Evolutionary conservation across 2,113 vertebrate species (phyloP), one percentile per base, ranked within the genome.

Genomic region (Eudorcas thomsonii): DNA sequence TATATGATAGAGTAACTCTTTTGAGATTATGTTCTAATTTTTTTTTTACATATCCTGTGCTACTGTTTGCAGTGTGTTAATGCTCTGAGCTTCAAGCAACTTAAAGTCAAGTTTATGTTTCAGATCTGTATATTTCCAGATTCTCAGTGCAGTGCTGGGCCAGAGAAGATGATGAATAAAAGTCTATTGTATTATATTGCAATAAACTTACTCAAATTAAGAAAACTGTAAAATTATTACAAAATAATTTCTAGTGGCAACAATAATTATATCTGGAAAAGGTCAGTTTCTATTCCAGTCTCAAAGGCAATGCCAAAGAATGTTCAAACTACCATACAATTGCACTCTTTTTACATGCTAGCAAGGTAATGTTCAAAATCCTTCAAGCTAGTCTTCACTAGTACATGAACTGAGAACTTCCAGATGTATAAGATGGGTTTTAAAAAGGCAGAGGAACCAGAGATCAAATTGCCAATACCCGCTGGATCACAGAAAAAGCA

Each of bases 121-220:
- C 25, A 84, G 50, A 83, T 89, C 43, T 93, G 59, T 92, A 2
- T 57, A 67, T 95, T 77, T 88, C 45, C 23, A 71, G 39, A 83
- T 94, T 48, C 14, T 80, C 71, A 39, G 25, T 54, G 3, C 3
- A 60, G 64, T 45, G 4, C 26, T 92, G 94, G 64, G 52, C 59
- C 54, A 88, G 78, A 91, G 64, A 87, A 71, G 23, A 82, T 39
- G 43, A 54, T 45, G 19, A 82, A 91, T 67, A 81, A 52, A 82
- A 83, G 21, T 85, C 59, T 90, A 85, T 87, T 98, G 45, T 93
- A 39, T 97, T 78, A 60, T 45, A 54, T 17, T 93, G 3, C 50
- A 83, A 82, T 89, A 89, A 96, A 97, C 80, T 84, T 71, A 9
- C 54, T 94, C 88, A 95, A 93, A 74, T 85, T 59, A 67, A 90